Base-by-base conservation (phyloP, 2,888 invertebrate species). In the Perithous albicinctus region DNA sequence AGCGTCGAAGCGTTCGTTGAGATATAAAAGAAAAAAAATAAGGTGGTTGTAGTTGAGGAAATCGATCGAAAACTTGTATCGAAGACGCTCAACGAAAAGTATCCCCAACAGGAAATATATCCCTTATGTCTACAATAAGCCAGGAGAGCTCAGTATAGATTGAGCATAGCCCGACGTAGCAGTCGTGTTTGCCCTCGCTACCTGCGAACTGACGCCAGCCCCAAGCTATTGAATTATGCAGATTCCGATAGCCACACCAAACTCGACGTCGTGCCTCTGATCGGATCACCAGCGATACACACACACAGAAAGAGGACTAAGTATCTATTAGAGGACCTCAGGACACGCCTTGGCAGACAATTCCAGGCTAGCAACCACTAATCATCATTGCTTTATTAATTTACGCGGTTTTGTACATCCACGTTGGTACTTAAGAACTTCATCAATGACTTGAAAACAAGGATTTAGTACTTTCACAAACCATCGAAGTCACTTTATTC, bases 161-260 rank as follows among this genome's bases (percentile, higher is more conserved):
- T 51, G 26, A 56, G 23, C 54, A 38, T 63, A 32, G 15, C 41
- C 54, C n/a, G 59, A 46, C 38, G 38, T 51, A 54, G 29, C 61
- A 12, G 61, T 41, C 59, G 59, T 78, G 80, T 77, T 80, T 80
- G 72, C 76, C 72, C 67, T 77, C 70, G 70, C 70, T 64, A 43
- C 59, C 56, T 43, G 67, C 72, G 72, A 66, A 35, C 73, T 63
- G 77, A 80, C 72, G 77, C 77, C 77, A 67, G 46, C 63, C 80
- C 61, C 51, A 48, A 73, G 67, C 77, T 81, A 35, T 61, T 81
- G 61, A 77, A 81, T 81, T 77, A 81, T 81, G 80, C 80, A 77
- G 51, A 81, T 77, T 61, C 67, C 77, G 61, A 63, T 73, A 73
- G 10, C 41, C 12, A 29, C 51, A 67, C 51, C 5, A 12, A 12